Evolutionary conservation across 2,888 invertebrate genomes (phyloP), one percentile per base, ranked within the genome.

Genomic region (Baronia brevicornis): DNA sequence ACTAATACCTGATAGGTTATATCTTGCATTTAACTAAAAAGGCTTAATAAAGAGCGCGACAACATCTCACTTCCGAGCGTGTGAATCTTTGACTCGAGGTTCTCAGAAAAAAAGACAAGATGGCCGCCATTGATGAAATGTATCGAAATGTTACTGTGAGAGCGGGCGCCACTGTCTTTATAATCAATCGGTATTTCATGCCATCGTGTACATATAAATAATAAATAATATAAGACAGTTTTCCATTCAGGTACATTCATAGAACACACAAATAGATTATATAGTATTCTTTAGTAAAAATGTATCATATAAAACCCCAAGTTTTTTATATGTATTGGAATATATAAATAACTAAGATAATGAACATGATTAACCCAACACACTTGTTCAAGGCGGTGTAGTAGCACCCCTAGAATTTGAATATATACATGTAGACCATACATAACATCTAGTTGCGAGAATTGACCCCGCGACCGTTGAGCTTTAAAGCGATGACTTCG

Each of bases 131-230:
- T 71, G 70, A 68, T 58, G 62, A 71, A 61, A 64, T 55, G 58
- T 62, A 63, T 64, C 60, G 64, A 50, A 65, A 67, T 60, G 53
- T 54, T 63, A 45, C 54, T 68, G 68, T 70, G 72, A 67, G 70
- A 73, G 69, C 62, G 60, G 58, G 58, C 65, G 64, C 70, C 62
- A 57, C 55, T 59, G 57, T 63, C 55, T 58, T 57, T 54, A 56
- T 64, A 56, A 64, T 65, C 54, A 59, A 52, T 55, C 54, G 59
- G 58, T 60, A 58, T 63, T 62, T 63, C 60, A 57, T 54, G 47
- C 60, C 45, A 38, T 45, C 39, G 36, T 8, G 30, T 9, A 11
- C n/a, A n/a, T n/a, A 25, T 17, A 15, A 9, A 7, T n/a, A 18
- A 27, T 9, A 2, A 10, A 21, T 23, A 13, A 18, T 8, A 6